Conservation (phyloP, 23 tunicate species). For the Oikopleura vanhoeffeni region DNA sequence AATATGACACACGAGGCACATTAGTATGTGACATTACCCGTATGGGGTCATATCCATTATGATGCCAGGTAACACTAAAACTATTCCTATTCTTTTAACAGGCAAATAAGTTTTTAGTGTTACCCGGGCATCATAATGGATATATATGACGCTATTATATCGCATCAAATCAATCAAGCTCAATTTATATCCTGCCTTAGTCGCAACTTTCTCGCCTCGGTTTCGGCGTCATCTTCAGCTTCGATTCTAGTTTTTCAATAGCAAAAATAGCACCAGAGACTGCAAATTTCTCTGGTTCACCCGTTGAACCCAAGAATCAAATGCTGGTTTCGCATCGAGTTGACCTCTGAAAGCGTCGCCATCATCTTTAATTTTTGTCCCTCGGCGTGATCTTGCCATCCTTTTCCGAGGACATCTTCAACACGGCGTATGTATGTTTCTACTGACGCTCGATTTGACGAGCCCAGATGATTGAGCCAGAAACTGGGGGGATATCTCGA, state of each 20-base stretch:
- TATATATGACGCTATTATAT: too few relatives aligned
- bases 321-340: slow-evolving; percentile 52
- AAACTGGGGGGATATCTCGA: slow-evolving; percentile 86
- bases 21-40: too few relatives aligned
- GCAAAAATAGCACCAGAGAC: slow-evolving; percentile 79
- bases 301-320: slow-evolving; percentile 63
- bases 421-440: slow-evolving; percentile 70
- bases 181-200: too few relatives aligned
- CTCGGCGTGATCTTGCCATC: slow-evolving; percentile 91
- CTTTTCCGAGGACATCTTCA: slow-evolving; percentile 98
- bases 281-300: slow-evolving; percentile 61
- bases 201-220: neutral
- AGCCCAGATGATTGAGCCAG: slow-evolving; percentile 88
- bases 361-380: slow-evolving; percentile 84
- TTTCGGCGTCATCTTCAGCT: neutral
- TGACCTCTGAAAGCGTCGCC: slow-evolving; percentile 49
- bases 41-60: too few relatives aligned
- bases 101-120: too few relatives aligned
- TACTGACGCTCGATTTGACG: slow-evolving; percentile 68
- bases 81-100: too few relatives aligned
- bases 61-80: too few relatives aligned
- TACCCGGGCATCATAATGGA: too few relatives aligned
- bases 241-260: slow-evolving; percentile 32
- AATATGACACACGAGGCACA: too few relatives aligned
- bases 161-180: too few relatives aligned